phyloP scores from a whole-genome alignment of 1,140 invertebrate genomes.

The Campoletis sonorensis region DNA sequence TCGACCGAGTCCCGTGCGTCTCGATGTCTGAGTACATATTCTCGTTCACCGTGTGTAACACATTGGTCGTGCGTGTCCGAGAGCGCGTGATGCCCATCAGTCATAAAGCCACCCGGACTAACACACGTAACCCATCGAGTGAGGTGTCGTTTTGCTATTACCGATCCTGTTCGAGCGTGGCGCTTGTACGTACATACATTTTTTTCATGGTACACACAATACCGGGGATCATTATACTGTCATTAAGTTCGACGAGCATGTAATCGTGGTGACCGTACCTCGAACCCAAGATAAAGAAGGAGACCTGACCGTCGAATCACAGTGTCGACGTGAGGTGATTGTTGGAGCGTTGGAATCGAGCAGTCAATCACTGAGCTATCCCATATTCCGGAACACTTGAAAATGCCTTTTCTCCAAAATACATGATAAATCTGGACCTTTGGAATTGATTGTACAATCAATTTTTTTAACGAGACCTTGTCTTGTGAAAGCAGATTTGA shows the following conservation, averaged over 20 bases:
- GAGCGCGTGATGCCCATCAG: slow-evolving; percentile 48
- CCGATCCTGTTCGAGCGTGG: slow-evolving; percentile 18
- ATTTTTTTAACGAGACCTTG: no score
- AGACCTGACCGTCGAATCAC: slow-evolving; percentile 29
- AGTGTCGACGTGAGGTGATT: slow-evolving; percentile 40
- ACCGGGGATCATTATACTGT: slow-evolving; percentile 64
- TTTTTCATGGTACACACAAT: neutral
- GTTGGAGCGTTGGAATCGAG: slow-evolving; percentile 2
- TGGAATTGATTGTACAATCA: neutral
- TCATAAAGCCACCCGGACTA: slow-evolving; percentile 45
- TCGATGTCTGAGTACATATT: slow-evolving; percentile 56
- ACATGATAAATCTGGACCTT: neutral
- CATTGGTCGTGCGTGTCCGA: slow-evolving; percentile 37
- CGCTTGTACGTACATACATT: slow-evolving; percentile 37
- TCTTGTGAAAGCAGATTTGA: no score
- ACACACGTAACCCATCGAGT: slow-evolving; percentile 12
- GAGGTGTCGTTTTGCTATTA: slow-evolving; percentile 14
- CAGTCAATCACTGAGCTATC: neutral
- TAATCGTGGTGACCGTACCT: slow-evolving; percentile 61
- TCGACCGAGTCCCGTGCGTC: slow-evolving; percentile 49
- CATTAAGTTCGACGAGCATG: slow-evolving; percentile 71
- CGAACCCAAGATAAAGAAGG: slow-evolving; percentile 46
- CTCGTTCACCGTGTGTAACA: neutral
- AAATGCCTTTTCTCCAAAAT: neutral
- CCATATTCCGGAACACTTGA: neutral